Percentiles rank a stretch among this genome's conserved stretches.
Evolutionary conservation across 1,140 invertebrate genomes (phyloP).

Genomic region (Coenobita brevimanus): DNA sequence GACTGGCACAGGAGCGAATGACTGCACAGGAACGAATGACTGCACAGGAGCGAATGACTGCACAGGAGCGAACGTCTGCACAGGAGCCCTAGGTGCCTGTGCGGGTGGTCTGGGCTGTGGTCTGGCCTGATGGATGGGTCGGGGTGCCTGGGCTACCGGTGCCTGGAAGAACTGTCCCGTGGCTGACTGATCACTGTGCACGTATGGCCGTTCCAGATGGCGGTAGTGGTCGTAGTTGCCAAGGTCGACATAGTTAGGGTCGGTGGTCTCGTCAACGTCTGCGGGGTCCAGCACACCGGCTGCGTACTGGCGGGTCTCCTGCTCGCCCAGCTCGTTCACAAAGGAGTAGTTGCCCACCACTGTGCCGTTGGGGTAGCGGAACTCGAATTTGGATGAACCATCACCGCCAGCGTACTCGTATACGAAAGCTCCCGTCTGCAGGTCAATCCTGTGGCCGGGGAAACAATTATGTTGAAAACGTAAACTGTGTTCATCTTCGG

Average conservation of each 20-base stretch:
- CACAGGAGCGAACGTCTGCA: too few relatives aligned
- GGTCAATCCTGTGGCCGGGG: conserved; percentile 32
- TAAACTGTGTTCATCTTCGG: too few relatives aligned
- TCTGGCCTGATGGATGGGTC: not conserved
- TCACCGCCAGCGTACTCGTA: conserved; percentile 55
- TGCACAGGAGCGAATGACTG: too few relatives aligned
- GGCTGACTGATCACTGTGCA: conserved; percentile 9
- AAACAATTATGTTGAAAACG: too few relatives aligned
- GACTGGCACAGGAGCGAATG: too few relatives aligned
- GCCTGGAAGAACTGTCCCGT: not conserved
- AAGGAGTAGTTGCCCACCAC: conserved; percentile 49
- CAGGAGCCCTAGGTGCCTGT: too few relatives aligned
- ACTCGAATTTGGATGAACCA: conserved; percentile 44
- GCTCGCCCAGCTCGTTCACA: conserved; percentile 42
- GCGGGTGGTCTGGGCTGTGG: not conserved
- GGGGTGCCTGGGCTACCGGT: not conserved
- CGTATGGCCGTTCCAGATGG: conserved; percentile 39
- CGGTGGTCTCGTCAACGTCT: conserved; percentile 40
- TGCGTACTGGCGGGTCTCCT: conserved; percentile 30
- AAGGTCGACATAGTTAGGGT: conserved; percentile 47
- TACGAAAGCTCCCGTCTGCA: conserved; percentile 44
- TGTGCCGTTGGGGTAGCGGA: conserved; percentile 39
- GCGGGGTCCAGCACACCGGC: conserved; percentile 9
- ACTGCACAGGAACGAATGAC: too few relatives aligned
- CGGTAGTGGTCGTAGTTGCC: conserved; percentile 46